Base-by-base conservation (phyloP, 92 coral and sea anemone species). In the Metridium senile region DNA sequence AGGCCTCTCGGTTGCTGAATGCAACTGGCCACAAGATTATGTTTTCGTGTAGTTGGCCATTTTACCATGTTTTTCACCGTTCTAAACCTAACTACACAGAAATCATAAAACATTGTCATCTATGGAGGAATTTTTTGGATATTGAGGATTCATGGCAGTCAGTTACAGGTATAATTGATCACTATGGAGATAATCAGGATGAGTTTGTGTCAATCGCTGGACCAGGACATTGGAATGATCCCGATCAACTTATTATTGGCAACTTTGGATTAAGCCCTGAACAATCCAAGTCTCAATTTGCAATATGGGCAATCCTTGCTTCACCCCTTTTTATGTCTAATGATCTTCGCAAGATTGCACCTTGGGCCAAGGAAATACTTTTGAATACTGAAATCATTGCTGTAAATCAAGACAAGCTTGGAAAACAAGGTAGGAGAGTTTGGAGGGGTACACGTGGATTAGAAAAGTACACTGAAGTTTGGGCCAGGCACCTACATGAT, bases 181-280 rank as follows among this genome's bases (percentile, higher is more conserved):
- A 92, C 81, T 95, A 84, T 84, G 99, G 93, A 0, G 85, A 74
- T 47, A 92, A 95, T 26, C 99, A 95, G 75, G 96, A 92, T 78
- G 82, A 74, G 1, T 85, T 92, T 35, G 74, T 72, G 0, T 78
- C 89, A 9, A 97, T 87, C 0, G 99, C 99, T 11, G 97, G 99
- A 0, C 99, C 99, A 39, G 97, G 97, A 1, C 93, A 90, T 74
- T 95, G 99, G 99, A 92, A 95, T 70, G 99, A 95, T 56, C 99
- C 99, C 33, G 99, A 95, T 21, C 92, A 95, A 97, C 94, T 95
- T 70, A 68, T 95, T 6, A 83, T 95, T 73, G 99, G 99, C 33
- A 83, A 93, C 67, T 95, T 93, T 84, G 94, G 96, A 22, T 81
- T 93, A 70, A 95, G 90, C 74, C 86, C 52, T 61, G 99, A 95